Conservation (phyloP, 2,888 invertebrate species). For the Allophyes oxyacanthae region DNA sequence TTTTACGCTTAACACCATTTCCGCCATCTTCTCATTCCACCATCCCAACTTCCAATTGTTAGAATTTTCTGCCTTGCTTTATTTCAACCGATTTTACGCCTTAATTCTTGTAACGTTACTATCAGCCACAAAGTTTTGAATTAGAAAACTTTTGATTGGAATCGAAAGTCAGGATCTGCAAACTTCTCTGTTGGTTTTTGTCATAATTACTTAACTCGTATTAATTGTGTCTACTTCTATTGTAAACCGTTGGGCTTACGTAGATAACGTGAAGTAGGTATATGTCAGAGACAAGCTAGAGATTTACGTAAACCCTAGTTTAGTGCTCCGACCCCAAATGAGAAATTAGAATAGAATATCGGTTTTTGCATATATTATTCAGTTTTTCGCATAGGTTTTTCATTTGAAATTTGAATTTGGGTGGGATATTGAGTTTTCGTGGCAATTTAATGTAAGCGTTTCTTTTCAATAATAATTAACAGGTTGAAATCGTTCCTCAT, state of each 20-base stretch:
- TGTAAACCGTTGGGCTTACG: neutral
- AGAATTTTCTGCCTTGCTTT: slow-evolving; percentile 15
- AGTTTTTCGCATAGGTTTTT: too few relatives aligned
- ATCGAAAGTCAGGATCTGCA: slow-evolving; percentile 16
- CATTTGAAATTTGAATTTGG: too few relatives aligned
- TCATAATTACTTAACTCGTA: slow-evolving; percentile 17
- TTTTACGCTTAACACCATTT: slow-evolving; percentile 3
- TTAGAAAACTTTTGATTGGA: slow-evolving; percentile 55
- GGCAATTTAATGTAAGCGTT: too few relatives aligned
- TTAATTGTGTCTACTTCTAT: slow-evolving; percentile 9
- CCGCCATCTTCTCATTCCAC: neutral
- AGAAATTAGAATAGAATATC: too few relatives aligned
- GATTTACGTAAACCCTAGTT: neutral
- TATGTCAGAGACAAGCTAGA: too few relatives aligned
- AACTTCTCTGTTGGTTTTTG: slow-evolving; percentile 23
- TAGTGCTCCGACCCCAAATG: neutral
- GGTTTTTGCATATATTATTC: too few relatives aligned
- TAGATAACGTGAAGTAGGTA: neutral
- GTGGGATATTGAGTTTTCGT: too few relatives aligned
- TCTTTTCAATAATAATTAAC: too few relatives aligned
- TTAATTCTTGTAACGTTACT: slow-evolving; percentile 28
- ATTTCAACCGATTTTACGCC: slow-evolving; percentile 28
- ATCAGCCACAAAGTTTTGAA: slow-evolving; percentile 37
- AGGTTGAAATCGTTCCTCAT: too few relatives aligned
- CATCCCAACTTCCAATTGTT: neutral